Evolutionary conservation across 2,888 invertebrate genomes (phyloP).

Genomic region (Chymomyza amoena): DNA sequence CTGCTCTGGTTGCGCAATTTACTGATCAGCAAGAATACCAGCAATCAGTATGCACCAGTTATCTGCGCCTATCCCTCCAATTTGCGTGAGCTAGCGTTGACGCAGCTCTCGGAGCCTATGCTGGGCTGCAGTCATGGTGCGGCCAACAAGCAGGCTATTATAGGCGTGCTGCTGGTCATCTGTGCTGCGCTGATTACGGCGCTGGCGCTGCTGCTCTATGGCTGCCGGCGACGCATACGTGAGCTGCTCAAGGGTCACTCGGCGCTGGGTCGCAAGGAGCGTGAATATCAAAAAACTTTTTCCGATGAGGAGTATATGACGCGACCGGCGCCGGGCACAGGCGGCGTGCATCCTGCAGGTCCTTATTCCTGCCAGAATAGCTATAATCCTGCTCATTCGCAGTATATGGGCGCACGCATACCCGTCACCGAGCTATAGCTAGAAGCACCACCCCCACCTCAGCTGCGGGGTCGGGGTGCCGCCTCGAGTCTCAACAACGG

Average conservation of each 20-base stretch:
- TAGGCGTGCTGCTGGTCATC: conserved; percentile 87
- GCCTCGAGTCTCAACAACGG: conserved; percentile 59
- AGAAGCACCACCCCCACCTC: conserved; percentile 93
- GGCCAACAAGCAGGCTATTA: conserved; percentile 88
- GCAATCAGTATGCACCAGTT: conserved; percentile 78
- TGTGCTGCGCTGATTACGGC: conserved; percentile 86
- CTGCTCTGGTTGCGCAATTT: conserved; percentile 89
- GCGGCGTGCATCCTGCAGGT: conserved; percentile 69
- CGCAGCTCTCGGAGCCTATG: conserved; percentile 86
- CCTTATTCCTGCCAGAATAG: conserved; percentile 66
- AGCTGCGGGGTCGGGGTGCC: conserved; percentile 80
- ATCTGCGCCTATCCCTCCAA: conserved; percentile 87
- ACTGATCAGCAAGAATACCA: conserved; percentile 78
- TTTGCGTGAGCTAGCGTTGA: conserved; percentile 85
- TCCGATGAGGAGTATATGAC: conserved; percentile 89
- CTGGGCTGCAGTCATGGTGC: conserved; percentile 90
- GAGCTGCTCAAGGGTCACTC: conserved; percentile 87
- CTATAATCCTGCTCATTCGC: conserved; percentile 78
- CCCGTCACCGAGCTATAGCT: conserved; percentile 97
- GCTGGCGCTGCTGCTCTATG: conserved; percentile 86
- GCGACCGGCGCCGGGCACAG: conserved; percentile 76
- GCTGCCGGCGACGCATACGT: conserved; percentile 88
- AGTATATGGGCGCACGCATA: conserved; percentile 81
- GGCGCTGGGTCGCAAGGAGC: conserved; percentile 84
- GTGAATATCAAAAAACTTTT: conserved; percentile 93